A percentile compares a stretch with the other conserved stretches of the same genome.
phyloP scores from a whole-genome alignment of 2,797 vertebrate genomes.

The Scolopax bukidnonensis region DNA sequence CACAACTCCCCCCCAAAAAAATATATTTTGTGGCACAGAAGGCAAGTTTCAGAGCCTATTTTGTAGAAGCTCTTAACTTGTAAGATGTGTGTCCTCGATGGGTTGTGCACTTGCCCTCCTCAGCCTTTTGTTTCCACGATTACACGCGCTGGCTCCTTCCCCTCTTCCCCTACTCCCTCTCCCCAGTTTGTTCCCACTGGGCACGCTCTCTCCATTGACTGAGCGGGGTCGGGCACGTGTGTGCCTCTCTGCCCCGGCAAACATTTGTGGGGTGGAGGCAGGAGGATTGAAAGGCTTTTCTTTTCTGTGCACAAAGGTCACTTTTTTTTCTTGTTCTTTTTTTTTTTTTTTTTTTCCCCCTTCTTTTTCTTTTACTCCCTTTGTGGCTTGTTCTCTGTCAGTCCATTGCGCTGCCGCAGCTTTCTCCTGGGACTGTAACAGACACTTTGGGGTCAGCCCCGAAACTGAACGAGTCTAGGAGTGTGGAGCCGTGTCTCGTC shows the following conservation, averaged over 20 bases:
- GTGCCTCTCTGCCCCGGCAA: not conserved
- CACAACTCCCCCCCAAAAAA: not conserved
- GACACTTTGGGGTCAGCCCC: not conserved
- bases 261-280: not conserved
- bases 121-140: not conserved
- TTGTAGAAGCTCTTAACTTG: not conserved
- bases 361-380: not conserved
- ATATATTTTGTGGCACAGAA: not conserved
- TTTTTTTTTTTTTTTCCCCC: not conserved
- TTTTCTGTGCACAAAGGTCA: not conserved
- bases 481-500: accelerated
- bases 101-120: not conserved
- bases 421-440: not conserved
- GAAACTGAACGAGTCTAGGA: not conserved
- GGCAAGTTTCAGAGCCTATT: not conserved
- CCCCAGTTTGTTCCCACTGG: not conserved
- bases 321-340: not conserved
- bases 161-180: not conserved
- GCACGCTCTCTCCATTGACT: not conserved
- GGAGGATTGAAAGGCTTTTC: not conserved
- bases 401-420: not conserved
- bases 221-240: not conserved
- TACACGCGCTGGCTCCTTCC: not conserved
- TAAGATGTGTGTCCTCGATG: not conserved
- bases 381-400: not conserved